phyloP scores from a whole-genome alignment of 1,140 invertebrate genomes.

The Hyposmocoma kahamanoa region DNA sequence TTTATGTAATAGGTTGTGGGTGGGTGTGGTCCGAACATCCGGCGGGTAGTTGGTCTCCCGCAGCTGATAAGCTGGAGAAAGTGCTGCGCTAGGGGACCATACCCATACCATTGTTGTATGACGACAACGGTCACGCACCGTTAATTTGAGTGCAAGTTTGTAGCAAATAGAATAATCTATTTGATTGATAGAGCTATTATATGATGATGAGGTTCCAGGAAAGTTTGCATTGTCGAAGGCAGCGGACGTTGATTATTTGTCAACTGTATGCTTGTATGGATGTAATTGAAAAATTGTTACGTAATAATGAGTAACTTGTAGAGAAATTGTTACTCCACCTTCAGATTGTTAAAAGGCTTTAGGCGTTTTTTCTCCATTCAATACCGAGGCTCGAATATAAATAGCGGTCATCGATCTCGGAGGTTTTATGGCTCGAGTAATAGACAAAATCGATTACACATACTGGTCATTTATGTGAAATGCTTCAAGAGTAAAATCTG shows the following conservation, averaged over 20 bases:
- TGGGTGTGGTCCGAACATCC: slow-evolving; percentile 13
- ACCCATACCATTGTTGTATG: slow-evolving; percentile 33
- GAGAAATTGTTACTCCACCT: slow-evolving; percentile 48
- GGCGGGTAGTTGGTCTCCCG: slow-evolving; percentile 6
- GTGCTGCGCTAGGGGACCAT: slow-evolving; percentile 27
- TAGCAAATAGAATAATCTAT: slow-evolving; percentile 40
- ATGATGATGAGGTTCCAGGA: slow-evolving; percentile 41
- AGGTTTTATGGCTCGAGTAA: slow-evolving; percentile 52
- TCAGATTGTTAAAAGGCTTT: slow-evolving; percentile 42
- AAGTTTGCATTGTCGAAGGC: slow-evolving; percentile 31
- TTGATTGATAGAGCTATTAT: slow-evolving; percentile 54
- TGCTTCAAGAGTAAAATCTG: slow-evolving; percentile 36
- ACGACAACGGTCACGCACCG: slow-evolving; percentile 40
- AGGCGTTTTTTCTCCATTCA: slow-evolving; percentile 54
- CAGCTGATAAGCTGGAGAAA: slow-evolving; percentile 44
- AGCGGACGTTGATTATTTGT: slow-evolving; percentile 33
- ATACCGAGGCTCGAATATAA: slow-evolving; percentile 39
- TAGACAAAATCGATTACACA: slow-evolving; percentile 44
- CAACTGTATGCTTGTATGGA: slow-evolving; percentile 40
- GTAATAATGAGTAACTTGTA: slow-evolving; percentile 52
- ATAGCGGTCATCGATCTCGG: slow-evolving; percentile 43
- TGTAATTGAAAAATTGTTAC: slow-evolving; percentile 58
- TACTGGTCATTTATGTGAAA: slow-evolving; percentile 57
- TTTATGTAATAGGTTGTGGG: slow-evolving; percentile 9
- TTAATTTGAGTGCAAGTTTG: slow-evolving; percentile 44